Base-by-base conservation (phyloP, 1,140 invertebrate species). In the Cryptotermes secundus region DNA sequence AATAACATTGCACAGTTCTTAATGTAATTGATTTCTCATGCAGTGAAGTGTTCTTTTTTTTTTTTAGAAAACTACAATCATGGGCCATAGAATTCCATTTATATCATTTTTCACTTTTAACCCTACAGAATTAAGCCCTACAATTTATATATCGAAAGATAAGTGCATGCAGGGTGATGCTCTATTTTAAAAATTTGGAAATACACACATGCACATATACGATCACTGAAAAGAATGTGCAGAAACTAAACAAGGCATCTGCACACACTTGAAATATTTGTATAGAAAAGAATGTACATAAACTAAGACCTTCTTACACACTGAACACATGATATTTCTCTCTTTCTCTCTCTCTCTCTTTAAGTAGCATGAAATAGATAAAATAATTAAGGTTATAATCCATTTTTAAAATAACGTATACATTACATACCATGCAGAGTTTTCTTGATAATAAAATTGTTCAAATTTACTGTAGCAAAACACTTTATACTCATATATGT, bases 1-100 rank as follows among this genome's bases (percentile, higher is more conserved):
- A 42, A 49, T 81, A 53, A 82, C 81, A 82, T 53, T 82, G 45
- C 53, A 45, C 45, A 26, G 80, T 6, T 38, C n/a, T 49, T 49
- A 49, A 49, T 49, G 16, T 19, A 49, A 49, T 19, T 49, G 3
- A 49, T 49, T 9, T 81, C n/a, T 26, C 16, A 81, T 26, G 35
- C 24, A 34, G 26, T n/a, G 49, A 49, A 34, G 10, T 82, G 81
- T 34, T 6, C 26, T 22, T 24, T 38, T 14, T 1, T 19, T 42
- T 6, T 19, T 82, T 49, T 82, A 34, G 31, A 82, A 45, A 82
- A 38, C n/a, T 53, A 49, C 31, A 19, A n/a, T 9, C 4, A 34
- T 16, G 81, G 42, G 22, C n/a, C 81, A 82, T 3, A 34, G 53
- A 34, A 49, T 53, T 19, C n/a, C 81, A 45, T 82, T 16, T 82